These are phyloP conservation scores for Plagodis pulveraria DNA, from an alignment of 2,888 invertebrate species.

Conservation along the genomic window DNA sequence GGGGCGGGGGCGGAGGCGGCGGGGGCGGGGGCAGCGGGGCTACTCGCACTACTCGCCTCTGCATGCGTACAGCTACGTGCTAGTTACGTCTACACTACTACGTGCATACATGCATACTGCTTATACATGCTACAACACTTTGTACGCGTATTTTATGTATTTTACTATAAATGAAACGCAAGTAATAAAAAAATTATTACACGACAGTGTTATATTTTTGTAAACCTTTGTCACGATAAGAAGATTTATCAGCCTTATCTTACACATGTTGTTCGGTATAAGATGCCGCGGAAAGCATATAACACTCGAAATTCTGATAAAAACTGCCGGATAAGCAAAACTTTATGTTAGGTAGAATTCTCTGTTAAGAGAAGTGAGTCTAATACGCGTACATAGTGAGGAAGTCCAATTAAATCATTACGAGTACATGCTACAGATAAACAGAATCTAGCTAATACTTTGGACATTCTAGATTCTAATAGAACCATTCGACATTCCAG, in stretches of 20 bases:
- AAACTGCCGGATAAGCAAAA: too few relatives aligned
- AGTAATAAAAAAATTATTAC: too few relatives aligned
- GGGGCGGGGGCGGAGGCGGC: slow-evolving; percentile 39
- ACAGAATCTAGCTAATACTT: slow-evolving; percentile 30
- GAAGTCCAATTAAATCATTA: slow-evolving; percentile 23
- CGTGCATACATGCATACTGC: slow-evolving; percentile 42
- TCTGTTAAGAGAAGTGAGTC: not conserved
- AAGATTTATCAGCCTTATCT: too few relatives aligned
- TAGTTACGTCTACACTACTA: slow-evolving; percentile 64
- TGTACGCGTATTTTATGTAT: slow-evolving; percentile 39
- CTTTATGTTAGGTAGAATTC: not conserved
- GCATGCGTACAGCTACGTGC: slow-evolving; percentile 82
- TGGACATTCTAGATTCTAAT: slow-evolving; percentile 22
- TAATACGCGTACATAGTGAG: slow-evolving; percentile 40
- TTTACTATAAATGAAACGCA: too few relatives aligned
- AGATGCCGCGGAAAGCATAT: too few relatives aligned
- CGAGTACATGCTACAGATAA: slow-evolving; percentile 49
- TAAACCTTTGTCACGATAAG: too few relatives aligned
- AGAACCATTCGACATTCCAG: slow-evolving; percentile 32
- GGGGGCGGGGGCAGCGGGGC: slow-evolving; percentile 46
- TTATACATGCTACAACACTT: slow-evolving; percentile 31
- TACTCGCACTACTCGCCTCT: slow-evolving; percentile 58
- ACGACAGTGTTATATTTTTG: too few relatives aligned
- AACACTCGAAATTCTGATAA: too few relatives aligned
- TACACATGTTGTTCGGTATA: too few relatives aligned